A percentile compares a stretch with the other conserved stretches of the same genome.
Evolutionary conservation across 2,888 invertebrate species (phyloP).

Genomic region (Idaea straminata): DNA sequence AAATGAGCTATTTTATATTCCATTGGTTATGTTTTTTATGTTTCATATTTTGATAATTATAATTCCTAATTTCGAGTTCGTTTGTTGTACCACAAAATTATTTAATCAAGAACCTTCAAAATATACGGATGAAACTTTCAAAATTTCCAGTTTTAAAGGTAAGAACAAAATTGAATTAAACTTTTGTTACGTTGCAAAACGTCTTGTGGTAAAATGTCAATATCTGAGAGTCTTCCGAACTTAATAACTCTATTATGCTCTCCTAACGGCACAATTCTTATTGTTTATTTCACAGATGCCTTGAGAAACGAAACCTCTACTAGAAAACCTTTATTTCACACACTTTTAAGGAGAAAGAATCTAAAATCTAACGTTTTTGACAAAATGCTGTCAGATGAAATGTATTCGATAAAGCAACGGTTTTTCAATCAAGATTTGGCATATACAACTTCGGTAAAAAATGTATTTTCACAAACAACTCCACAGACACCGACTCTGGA

Average conservation of each 20-base stretch:
- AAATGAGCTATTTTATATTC: slow-evolving; percentile 50
- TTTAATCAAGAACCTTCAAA: not conserved
- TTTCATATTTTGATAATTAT: slow-evolving; percentile 53
- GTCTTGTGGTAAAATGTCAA: not conserved
- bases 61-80: slow-evolving; percentile 31
- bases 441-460: slow-evolving; percentile 27
- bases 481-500: slow-evolving; percentile 49
- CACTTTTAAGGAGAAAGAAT: slow-evolving; percentile 36
- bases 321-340: slow-evolving; percentile 32
- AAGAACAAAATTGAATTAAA: slow-evolving; percentile 8
- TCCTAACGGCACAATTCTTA: no score
- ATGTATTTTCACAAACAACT: slow-evolving; percentile 34
- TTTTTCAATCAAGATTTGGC: slow-evolving; percentile 46
- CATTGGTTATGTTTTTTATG: slow-evolving; percentile 68
- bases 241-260: not conserved
- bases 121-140: not conserved
- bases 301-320: slow-evolving; percentile 23
- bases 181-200: not conserved
- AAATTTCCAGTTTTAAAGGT: slow-evolving; percentile 25
- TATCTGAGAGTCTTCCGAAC: not conserved
- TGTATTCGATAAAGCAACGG: slow-evolving; percentile 55
- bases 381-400: slow-evolving; percentile 61
- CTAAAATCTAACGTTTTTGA: slow-evolving; percentile 56
- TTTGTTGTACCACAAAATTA: not conserved
- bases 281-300: slow-evolving; percentile 33